These are phyloP conservation scores for Laupala kohalensis DNA, from an alignment of 1,140 invertebrate genomes.

Conservation along the genomic window DNA sequence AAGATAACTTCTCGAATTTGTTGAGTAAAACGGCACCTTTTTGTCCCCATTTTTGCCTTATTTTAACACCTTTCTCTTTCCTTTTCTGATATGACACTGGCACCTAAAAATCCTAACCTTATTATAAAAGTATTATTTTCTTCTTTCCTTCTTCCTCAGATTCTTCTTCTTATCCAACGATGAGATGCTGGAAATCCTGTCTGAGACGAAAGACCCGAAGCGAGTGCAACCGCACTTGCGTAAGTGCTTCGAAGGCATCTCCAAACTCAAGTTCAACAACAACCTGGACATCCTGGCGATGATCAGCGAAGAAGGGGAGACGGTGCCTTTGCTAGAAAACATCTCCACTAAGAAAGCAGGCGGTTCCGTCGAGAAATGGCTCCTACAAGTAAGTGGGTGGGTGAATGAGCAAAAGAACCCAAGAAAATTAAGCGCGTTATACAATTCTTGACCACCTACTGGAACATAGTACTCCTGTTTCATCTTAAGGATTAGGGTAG, in stretches of 20 bases:
- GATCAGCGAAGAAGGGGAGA: slow-evolving; percentile 72
- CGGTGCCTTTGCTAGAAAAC: slow-evolving; percentile 49
- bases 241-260: slow-evolving; percentile 81
- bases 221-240: slow-evolving; percentile 82
- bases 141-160: slow-evolving; percentile 29
- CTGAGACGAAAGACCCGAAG: slow-evolving; percentile 77
- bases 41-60: too few relatives aligned
- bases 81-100: too few relatives aligned
- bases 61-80: too few relatives aligned
- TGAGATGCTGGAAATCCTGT: slow-evolving; percentile 88
- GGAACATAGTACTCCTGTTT: too few relatives aligned
- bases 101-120: neutral
- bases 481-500: too few relatives aligned
- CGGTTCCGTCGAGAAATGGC: slow-evolving; percentile 88
- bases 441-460: too few relatives aligned
- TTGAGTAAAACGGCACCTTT: too few relatives aligned
- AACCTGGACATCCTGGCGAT: slow-evolving; percentile 72
- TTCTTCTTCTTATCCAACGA: slow-evolving; percentile 94
- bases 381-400: slow-evolving; percentile 57
- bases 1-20: too few relatives aligned
- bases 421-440: too few relatives aligned
- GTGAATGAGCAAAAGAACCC: too few relatives aligned
- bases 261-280: slow-evolving; percentile 54
- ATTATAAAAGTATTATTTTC: too few relatives aligned
- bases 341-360: slow-evolving; percentile 67